Evolutionary conservation across 2,888 invertebrate species (phyloP), one percentile per base, ranked within the genome.

Genomic region (Oxyteleia sp.): DNA sequence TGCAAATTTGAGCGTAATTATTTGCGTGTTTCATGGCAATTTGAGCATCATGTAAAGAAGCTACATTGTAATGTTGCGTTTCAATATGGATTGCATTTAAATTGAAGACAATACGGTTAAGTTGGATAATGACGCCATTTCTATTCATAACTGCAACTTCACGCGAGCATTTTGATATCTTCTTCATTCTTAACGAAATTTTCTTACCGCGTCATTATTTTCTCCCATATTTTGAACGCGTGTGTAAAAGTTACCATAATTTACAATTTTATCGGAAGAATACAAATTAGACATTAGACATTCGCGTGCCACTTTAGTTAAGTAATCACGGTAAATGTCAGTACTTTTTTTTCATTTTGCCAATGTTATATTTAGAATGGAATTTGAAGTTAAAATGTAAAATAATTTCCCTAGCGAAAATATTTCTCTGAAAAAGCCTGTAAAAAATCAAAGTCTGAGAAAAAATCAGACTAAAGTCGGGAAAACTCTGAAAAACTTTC

Each of bases 21-120:
- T 76, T 78, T 64, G 82, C 82, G 76, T 82, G 82, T n/a, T 76
- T 71, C 82, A 76, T 66, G 76, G 82, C 20, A 82, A 72, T 82
- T 51, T 66, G 72, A 51, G 41, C 72, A 59, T 38, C 32, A 18
- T 43, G 72, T 59, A 29, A 68, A 74, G 74, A 72, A 10, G 80
- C 66, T 8, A 74, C 68, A 59, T 61, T 53, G 63, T 64, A 57
- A 23, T 68, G 51, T 45, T 20, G 18, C 38, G 23, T 68, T 61
- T 78, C 49, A 15, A 53, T 66, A 69, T 32, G 53, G 41, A 61
- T 63, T 69, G 57, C 57, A 61, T 59, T 68, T 57, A 32, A 75
- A 66, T 66, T 66, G 49, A 64, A 45, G 20, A 64, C 59, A 53
- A 47, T 53, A 18, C 7, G 47, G 15, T 38, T 45, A 66, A 43